A percentile compares a stretch with the other conserved stretches of the same genome.
Conservation (phyloP, 2,113 vertebrate genomes). For the Pangasianodon hypophthalmus region DNA sequence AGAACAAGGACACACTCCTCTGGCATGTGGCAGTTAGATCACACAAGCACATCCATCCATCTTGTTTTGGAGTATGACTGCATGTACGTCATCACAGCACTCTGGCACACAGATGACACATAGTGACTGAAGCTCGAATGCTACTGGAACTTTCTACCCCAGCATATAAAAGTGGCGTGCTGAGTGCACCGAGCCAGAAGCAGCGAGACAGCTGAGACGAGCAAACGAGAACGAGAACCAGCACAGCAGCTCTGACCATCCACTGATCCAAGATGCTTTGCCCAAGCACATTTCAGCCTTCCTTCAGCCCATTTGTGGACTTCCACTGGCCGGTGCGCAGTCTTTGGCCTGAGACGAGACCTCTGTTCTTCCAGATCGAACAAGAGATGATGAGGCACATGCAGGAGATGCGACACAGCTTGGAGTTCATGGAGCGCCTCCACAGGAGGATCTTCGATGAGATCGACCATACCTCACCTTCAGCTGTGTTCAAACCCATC, state of each 20-base stretch:
- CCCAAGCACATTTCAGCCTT: slow-evolving; percentile 66
- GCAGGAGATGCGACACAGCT: slow-evolving; percentile 72
- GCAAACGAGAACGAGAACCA: background rate
- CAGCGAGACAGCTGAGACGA: slow-evolving; percentile 25
- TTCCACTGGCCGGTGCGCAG: slow-evolving; percentile 74
- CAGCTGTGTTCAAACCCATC: slow-evolving; percentile 63
- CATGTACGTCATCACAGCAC: slow-evolving; percentile 49
- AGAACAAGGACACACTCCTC: slow-evolving; percentile 67
- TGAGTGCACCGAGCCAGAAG: slow-evolving; percentile 38
- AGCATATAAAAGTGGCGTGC: slow-evolving; percentile 60
- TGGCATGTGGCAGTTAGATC: slow-evolving; percentile 66
- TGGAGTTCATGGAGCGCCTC: slow-evolving; percentile 73
- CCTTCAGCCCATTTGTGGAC: slow-evolving; percentile 67
- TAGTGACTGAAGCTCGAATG: slow-evolving; percentile 51
- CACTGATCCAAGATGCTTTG: slow-evolving; percentile 68
- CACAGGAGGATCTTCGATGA: slow-evolving; percentile 75
- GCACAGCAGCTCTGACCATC: background rate
- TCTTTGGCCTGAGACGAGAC: slow-evolving; percentile 75
- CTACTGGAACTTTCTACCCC: slow-evolving; percentile 68
- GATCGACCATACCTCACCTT: slow-evolving; percentile 64
- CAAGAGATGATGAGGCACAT: slow-evolving; percentile 74
- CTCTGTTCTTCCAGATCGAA: slow-evolving; percentile 72
- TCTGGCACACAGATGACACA: slow-evolving; percentile 41
- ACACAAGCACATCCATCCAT: slow-evolving; percentile 53
- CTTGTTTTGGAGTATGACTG: slow-evolving; percentile 68